These are phyloP conservation scores for Penaeus monodon DNA, from an alignment of 2,888 invertebrate species.

Conservation along the genomic window DNA sequence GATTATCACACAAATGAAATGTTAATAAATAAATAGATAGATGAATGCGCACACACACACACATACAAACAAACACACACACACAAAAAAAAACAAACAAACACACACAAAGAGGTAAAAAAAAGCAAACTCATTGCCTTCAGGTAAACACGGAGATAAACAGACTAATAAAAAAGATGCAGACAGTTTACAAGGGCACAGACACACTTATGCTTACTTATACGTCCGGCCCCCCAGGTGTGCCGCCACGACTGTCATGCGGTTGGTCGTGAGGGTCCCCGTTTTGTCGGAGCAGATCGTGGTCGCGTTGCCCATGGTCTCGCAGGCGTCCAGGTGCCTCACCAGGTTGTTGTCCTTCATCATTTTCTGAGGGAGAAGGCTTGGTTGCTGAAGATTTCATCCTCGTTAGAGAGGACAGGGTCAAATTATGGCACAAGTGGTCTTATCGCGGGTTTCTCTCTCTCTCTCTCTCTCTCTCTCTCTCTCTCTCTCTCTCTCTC, in stretches of 20 bases:
- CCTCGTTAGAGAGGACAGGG: background rate
- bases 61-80: background rate
- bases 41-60: background rate
- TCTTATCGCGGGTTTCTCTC: background rate
- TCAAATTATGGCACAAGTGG: background rate
- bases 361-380: slow-evolving; percentile 85
- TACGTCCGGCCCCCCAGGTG: slow-evolving; percentile 93
- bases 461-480: background rate
- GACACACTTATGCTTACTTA: slow-evolving; percentile 73
- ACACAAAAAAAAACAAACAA: background rate
- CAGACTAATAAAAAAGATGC: background rate
- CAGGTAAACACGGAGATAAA: background rate
- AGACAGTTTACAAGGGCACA: background rate
- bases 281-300: slow-evolving; percentile 99
- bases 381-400: background rate
- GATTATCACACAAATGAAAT: too few species aligned
- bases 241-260: slow-evolving; percentile 98
- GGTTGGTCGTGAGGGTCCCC: slow-evolving; percentile 97
- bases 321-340: slow-evolving; percentile 98
- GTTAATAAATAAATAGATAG: background rate
- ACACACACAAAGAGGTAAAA: background rate
- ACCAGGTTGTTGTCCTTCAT: slow-evolving; percentile 99
- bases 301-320: slow-evolving; percentile 99
- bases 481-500: slow-evolving; percentile 7
- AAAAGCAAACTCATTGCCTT: background rate